Base-by-base conservation (phyloP, 2,113 vertebrate species). In the Micromys minutus region DNA sequence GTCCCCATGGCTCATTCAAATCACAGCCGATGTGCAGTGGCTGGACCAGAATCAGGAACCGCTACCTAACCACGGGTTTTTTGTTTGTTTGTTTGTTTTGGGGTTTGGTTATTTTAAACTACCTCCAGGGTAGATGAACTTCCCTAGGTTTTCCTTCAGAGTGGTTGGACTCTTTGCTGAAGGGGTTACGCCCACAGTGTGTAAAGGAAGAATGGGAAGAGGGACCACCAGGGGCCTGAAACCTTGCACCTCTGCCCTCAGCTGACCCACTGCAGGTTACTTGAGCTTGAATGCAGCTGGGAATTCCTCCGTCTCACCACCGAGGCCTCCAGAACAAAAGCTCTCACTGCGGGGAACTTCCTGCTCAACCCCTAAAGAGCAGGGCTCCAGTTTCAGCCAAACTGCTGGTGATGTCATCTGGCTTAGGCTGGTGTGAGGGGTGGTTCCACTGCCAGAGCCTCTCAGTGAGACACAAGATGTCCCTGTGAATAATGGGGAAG, bases 251-350 rank as follows among this genome's bases (percentile, higher is more conserved):
- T 90, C 79, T 59, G 69, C 80, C 83, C 52, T 69, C 65, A 29
- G 34, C 52, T 16, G 17, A n/a, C 47, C 29, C 11, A 22, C 45
- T 84, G 83, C 71, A 75, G 45, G n/a, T 74, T 83, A 12, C 0
- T 11, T 7, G 86, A 42, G 80, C 79, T 61, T 55, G 65, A 26
- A 96, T 57, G 45, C 0, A 31, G 79, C 95, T 96, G 94, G 96
- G 94, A 97, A 97, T 96, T 97, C 97, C 94, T 97, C 83, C 76
- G 89, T 77, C 72, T 42, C 2, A 39, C 1, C 63, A 90, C 90
- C 94, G 63, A 88, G 83, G 87, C 87, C 80, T 74, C 55, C 39
- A 97, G 97, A 96, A 97, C 96, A 96, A 98, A 98, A 95, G 94
- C 96, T 94, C 74, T 72, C 85, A 67, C 92, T 69, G 7, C 95